Percentiles rank a stretch among this genome's conserved stretches.
Evolutionary conservation across 2,797 vertebrate species (phyloP).

Genomic region (Syngnathus acus): DNA sequence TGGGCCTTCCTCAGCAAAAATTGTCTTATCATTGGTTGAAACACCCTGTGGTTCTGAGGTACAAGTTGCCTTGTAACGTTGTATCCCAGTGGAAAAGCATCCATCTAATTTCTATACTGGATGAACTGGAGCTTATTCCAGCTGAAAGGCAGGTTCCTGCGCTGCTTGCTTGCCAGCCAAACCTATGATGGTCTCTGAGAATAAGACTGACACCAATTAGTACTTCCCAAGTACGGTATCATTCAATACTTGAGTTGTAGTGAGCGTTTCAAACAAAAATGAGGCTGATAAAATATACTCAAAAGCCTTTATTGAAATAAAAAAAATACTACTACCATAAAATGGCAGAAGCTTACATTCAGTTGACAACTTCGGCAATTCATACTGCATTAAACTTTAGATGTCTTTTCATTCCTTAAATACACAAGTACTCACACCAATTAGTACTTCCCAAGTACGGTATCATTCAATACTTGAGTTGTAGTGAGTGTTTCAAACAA

Average conservation of each 20-base stretch:
- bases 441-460: background rate
- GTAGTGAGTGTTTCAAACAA: background rate
- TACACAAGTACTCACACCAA: background rate
- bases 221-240: background rate
- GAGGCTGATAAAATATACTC: background rate
- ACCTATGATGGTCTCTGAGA: no score
- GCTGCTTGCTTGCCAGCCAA: no score
- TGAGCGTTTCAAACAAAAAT: no score
- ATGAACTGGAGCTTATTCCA: no score
- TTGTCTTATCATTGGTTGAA: no score
- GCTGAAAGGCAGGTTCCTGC: no score
- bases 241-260: background rate
- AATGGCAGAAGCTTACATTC: slow-evolving; percentile 1
- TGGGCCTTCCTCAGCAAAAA: no score
- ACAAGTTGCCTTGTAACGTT: no score
- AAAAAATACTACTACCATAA: background rate
- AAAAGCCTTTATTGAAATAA: slow-evolving; percentile 3
- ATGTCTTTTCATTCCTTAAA: background rate
- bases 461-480: background rate
- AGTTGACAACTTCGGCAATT: background rate
- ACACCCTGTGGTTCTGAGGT: no score
- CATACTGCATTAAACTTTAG: background rate
- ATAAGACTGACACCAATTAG: no score
- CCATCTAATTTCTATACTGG: no score
- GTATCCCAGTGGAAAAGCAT: no score